These are phyloP conservation scores for Nerophis lumbriciformis DNA, from an alignment of 2,113 vertebrate species.

Conservation along the genomic window DNA sequence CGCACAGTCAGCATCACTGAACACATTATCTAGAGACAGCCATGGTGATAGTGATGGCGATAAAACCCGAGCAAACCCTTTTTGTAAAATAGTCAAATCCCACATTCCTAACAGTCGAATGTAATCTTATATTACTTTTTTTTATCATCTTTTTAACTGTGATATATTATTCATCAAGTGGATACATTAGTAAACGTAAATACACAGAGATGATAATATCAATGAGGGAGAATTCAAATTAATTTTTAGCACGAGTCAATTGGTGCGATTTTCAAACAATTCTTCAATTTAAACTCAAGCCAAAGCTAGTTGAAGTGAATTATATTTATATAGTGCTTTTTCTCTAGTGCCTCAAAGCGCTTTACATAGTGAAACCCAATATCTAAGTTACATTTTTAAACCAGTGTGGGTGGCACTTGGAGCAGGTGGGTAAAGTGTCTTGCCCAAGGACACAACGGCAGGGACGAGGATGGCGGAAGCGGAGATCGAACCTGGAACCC, in stretches of 20 bases:
- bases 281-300: not conserved
- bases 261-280: not conserved
- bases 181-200: not conserved
- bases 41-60: slow-evolving; percentile 16
- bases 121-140: not conserved
- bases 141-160: not conserved
- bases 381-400: too few species aligned
- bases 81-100: slow-evolving; percentile 10
- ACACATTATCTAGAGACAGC: slow-evolving; percentile 43
- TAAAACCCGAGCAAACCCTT: slow-evolving; percentile 1
- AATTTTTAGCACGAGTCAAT: not conserved
- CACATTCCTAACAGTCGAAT: not conserved
- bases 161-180: not conserved
- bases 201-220: not conserved
- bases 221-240: not conserved
- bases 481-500: too few species aligned
- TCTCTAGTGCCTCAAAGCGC: too few species aligned
- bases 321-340: too few species aligned
- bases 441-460: too few species aligned
- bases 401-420: too few species aligned
- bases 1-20: slow-evolving; percentile 60
- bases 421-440: too few species aligned
- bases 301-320: too few species aligned
- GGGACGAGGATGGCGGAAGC: too few species aligned
- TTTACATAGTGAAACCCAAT: too few species aligned